Evolutionary conservation across 2,888 invertebrate species (phyloP), one percentile per base, ranked within the genome.

Genomic region (Platycheirus rosarum): DNA sequence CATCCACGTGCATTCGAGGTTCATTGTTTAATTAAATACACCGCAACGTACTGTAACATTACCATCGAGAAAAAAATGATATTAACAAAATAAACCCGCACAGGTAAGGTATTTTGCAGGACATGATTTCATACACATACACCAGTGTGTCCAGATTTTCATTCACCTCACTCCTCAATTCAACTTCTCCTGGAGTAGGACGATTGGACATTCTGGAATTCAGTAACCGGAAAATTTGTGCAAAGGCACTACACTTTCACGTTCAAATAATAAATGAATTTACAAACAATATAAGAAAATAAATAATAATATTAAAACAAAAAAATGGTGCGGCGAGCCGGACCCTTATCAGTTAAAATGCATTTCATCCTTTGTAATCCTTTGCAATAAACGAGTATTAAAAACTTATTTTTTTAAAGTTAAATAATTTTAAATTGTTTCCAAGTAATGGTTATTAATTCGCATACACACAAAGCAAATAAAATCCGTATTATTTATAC

Each of bases 11-110:
- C 62, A 32, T 51, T 57, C 16, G 62, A 57, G 55, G 71, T 77
- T 77, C 68, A 82, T 77, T 77, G 82, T 77, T 82, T 62, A 82
- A 77, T 82, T 76, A 82, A 82, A 76, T 53, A 76, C 70, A 65
- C 77, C 71, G 46, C 77, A 71, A 29, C 18, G 46, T 51, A 29
- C n/a, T n/a, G n/a, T n/a, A n/a, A n/a, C n/a, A n/a, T n/a, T n/a
- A 70, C 65, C 49, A 42, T 32, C 49, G 1, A 42, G 29, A 5
- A 53, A 62, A 57, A 55, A 44, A 51, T 49, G 57, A 14, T 40
- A 18, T 42, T 60, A 20, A 14, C 14, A 42, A 42, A 32, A 57
- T 55, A 6, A 60, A 49, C 29, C 57, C 42, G 26, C 14, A 68
- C 51, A 57, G 35, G 29, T 48, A 46, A 26, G 37, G 35, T 35